A percentile compares a stretch with the other conserved stretches of the same genome.
phyloP scores from a whole-genome alignment of 1,140 invertebrate species.

The Drosophila pallidifrons region DNA sequence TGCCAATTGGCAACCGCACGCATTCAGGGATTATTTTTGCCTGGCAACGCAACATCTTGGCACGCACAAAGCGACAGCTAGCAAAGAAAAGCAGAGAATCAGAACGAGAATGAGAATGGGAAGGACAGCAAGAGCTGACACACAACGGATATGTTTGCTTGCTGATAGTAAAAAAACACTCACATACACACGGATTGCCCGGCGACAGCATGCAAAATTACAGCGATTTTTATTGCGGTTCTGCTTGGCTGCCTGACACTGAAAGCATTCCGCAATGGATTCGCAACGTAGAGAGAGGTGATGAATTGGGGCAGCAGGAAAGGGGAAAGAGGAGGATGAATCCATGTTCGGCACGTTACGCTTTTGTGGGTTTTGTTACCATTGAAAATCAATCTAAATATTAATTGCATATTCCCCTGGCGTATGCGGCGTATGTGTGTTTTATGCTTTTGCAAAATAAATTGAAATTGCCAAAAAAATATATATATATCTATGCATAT shows the following conservation, averaged over 20 bases:
- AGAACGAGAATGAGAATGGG: too few relatives aligned
- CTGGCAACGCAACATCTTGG: slow-evolving; percentile 46
- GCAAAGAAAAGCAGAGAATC: neutral
- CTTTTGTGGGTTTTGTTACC: slow-evolving; percentile 67
- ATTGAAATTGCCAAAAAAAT: slow-evolving; percentile 37
- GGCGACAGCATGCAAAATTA: slow-evolving; percentile 73
- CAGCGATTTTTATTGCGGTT: slow-evolving; percentile 78
- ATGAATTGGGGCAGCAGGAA: neutral
- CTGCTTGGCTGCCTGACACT: slow-evolving; percentile 63
- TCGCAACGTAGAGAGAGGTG: neutral
- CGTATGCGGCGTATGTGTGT: slow-evolving; percentile 7
- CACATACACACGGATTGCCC: slow-evolving; percentile 12
- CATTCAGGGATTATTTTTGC: slow-evolving; percentile 42
- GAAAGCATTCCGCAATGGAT: slow-evolving; percentile 34
- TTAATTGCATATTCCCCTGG: slow-evolving; percentile 76
- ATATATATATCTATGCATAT: neutral
- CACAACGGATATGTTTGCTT: slow-evolving; percentile 27
- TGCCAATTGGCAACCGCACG: slow-evolving; percentile 23
- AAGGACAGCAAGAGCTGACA: slow-evolving; percentile 7
- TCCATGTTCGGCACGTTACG: slow-evolving; percentile 47
- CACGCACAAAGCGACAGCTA: slow-evolving; percentile 2
- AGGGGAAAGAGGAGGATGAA: neutral
- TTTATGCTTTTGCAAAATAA: slow-evolving; percentile 3
- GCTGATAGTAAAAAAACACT: slow-evolving; percentile 18
- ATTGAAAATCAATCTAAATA: slow-evolving; percentile 83